Evolutionary conservation across 2,888 invertebrate species (phyloP), one percentile per base, ranked within the genome.

Genomic region (Selenia dentaria): DNA sequence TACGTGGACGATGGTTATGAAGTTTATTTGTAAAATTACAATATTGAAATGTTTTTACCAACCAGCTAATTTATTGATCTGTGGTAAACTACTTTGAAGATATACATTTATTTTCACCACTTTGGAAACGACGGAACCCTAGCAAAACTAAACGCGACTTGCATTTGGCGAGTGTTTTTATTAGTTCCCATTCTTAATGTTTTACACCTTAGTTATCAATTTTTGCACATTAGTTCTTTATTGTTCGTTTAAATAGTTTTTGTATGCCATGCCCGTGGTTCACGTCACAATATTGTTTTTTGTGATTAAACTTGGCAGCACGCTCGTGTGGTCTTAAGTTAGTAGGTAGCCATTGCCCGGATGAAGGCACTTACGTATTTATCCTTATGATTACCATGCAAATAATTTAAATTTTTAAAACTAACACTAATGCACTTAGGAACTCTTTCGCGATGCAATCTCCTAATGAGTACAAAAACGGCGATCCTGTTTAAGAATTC

Each of bases 401-500:
- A 48, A 57, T 55, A 59, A 50, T 49, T 54, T 52, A 55, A 59
- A 44, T 35, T 56, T 55, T 55, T 51, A 54, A 63, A 64, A 63
- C 61, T 66, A 65, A 69, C 57, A 65, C 64, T 67, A 64, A 65
- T 53, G 57, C 54, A 51, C 54, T 54, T 50, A 56, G 50, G 41
- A 40, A 61, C 61, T 64, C 62, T 69, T 75, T 65, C 55, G 62
- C 57, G 67, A 64, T 57, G 54, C 62, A 59, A 60, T 71, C 55
- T 56, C 59, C 64, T 77, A 74, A 75, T 77, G 68, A 71, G 59
- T 42, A 59, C 63, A 73, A 73, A 78, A 73, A 70, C 63, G 57
- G 57, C 58, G 65, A 63, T 63, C 65, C 79, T 81, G 72, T 62
- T 85, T 84, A 83, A 70, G 70, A 74, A 85, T 84, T 83, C 84